Percentiles rank a stretch among this genome's conserved stretches.
phyloP scores from a whole-genome alignment of 2,113 vertebrate species.

The Anser brachyrhynchus region DNA sequence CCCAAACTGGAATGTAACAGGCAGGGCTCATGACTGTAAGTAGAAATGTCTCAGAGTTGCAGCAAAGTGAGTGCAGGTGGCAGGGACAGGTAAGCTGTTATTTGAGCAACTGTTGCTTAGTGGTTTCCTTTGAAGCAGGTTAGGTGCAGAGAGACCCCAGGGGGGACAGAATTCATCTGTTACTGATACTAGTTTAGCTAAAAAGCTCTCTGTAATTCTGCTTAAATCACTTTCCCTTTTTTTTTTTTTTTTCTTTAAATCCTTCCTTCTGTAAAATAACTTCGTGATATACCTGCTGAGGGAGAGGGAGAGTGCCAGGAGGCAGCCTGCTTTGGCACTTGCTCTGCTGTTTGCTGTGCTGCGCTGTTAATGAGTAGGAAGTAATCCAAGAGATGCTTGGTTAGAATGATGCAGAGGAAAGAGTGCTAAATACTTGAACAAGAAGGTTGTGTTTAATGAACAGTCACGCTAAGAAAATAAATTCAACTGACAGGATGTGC shows the following conservation, averaged over 20 bases:
- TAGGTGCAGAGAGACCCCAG: not conserved
- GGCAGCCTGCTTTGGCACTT: not conserved
- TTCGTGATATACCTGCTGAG: not conserved
- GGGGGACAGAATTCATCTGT: not conserved
- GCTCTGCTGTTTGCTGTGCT: not conserved
- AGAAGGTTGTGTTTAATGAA: not conserved
- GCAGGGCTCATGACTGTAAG: not conserved
- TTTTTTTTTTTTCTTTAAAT: not conserved
- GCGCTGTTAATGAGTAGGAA: not conserved
- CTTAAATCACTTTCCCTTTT: not conserved
- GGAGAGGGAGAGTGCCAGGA: not conserved
- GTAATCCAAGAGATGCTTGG: not conserved
- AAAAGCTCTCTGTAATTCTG: not conserved
- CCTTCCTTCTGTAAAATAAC: not conserved
- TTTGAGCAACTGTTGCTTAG: not conserved
- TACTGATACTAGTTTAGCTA: not conserved
- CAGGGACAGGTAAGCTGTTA: not conserved
- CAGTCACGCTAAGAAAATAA: not conserved
- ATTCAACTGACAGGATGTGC: not conserved
- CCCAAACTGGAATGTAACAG: not conserved
- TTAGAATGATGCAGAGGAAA: not conserved
- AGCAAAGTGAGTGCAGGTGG: not conserved
- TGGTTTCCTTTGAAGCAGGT: not conserved
- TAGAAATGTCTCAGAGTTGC: not conserved
- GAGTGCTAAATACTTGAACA: not conserved